Percentiles rank a stretch among this genome's conserved stretches.
Evolutionary conservation across 2,113 vertebrate species (phyloP).

Genomic region (Leucosticte australis): DNA sequence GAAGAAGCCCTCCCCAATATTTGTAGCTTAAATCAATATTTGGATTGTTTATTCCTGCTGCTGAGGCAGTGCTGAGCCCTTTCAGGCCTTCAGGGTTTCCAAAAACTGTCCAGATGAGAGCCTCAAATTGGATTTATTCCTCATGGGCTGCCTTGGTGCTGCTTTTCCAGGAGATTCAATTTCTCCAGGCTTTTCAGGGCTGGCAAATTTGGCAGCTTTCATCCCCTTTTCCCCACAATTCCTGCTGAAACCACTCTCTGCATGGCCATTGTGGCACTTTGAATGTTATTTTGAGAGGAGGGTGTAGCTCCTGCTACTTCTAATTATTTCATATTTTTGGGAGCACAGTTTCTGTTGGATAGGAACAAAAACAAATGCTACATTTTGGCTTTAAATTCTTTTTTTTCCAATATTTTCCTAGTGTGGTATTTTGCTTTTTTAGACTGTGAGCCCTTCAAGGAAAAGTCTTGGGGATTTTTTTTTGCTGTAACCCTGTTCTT

Average conservation of each 20-base stretch:
- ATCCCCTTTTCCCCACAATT: too few relatives aligned
- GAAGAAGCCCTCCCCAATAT: background rate
- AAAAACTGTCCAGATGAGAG: background rate
- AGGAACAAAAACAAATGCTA: background rate
- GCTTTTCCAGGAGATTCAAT: background rate
- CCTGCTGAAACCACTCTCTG: background rate
- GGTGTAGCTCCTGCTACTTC: background rate
- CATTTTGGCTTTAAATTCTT: background rate
- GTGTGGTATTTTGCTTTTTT: background rate
- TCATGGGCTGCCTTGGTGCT: fast-evolving
- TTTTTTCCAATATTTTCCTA: fast-evolving
- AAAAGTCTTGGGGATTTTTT: background rate
- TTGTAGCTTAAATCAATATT: background rate
- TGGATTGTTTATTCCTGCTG: background rate
- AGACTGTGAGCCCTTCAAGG: background rate
- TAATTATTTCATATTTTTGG: background rate
- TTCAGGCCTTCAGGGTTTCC: background rate
- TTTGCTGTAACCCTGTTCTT: background rate
- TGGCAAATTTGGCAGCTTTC: background rate
- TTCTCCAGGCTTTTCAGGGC: background rate
- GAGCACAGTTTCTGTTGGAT: background rate
- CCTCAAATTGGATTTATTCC: fast-evolving
- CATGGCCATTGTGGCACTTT: background rate
- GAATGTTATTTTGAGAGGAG: background rate
- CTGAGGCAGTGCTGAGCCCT: fast-evolving